phyloP scores from a whole-genome alignment of 2,888 invertebrate species.

The Caradrina kadenii region DNA sequence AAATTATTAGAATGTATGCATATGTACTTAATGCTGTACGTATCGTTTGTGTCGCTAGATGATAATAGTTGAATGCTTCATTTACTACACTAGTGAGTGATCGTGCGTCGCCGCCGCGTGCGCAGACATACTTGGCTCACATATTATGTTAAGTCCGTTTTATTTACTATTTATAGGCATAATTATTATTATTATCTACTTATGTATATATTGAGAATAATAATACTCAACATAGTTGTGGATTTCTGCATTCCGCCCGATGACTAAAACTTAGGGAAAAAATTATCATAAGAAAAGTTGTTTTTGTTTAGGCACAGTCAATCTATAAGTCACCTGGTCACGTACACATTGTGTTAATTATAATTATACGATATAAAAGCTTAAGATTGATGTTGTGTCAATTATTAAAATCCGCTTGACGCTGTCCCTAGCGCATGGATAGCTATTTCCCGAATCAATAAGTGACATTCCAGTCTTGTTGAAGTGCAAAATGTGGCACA shows the following conservation, averaged over 20 bases:
- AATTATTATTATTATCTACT: conserved; percentile 83
- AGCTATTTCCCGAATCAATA: conserved; percentile 85
- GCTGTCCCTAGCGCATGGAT: conserved; percentile 76
- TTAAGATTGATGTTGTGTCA: conserved; percentile 76
- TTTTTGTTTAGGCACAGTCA: conserved; percentile 78
- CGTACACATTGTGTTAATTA: conserved; percentile 75
- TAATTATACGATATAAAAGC: conserved; percentile 66
- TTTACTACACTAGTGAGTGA: conserved; percentile 80
- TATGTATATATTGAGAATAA: conserved; percentile 89
- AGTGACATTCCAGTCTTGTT: conserved; percentile 90
- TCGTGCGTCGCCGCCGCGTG: conserved; percentile 72
- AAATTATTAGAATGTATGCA: conserved; percentile 66
- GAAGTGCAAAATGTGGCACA: conserved; percentile 82
- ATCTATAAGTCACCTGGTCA: conserved; percentile 76
- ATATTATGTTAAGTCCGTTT: conserved; percentile 80
- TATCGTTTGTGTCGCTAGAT: conserved; percentile 86
- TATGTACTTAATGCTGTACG: conserved; percentile 86
- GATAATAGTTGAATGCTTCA: conserved; percentile 78
- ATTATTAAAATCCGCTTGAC: conserved; percentile 71
- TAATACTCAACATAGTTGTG: conserved; percentile 91
- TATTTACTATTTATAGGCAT: conserved; percentile 84
- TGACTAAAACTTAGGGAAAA: conserved; percentile 89
- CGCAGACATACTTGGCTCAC: conserved; percentile 82
- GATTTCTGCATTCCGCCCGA: conserved; percentile 91
- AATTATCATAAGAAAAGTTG: conserved; percentile 83